Base-by-base conservation (phyloP, 2,888 invertebrate genomes). In the Matsumyia berberina region DNA sequence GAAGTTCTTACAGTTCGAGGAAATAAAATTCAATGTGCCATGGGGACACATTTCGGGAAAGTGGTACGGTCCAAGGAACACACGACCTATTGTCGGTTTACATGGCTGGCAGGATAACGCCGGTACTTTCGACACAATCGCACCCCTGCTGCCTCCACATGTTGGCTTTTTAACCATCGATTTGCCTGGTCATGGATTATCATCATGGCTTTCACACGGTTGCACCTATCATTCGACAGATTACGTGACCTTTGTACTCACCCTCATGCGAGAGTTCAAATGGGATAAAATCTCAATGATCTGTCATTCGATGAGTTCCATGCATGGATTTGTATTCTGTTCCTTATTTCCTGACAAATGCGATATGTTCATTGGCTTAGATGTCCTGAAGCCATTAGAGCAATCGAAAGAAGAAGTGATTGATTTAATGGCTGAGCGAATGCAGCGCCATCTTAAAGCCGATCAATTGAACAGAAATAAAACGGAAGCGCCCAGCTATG, bases 51-150 rank as follows among this genome's bases (percentile, higher is more conserved):
- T 96, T 19, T 92, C 95, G 0, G 95, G 94, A 1, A 95, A 95
- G 90, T 93, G 95, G 92, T 96, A 96, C 94, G 95, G 96, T 9
- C 93, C 93, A 2, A 93, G 93, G 86, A 92, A 94, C 82, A 92
- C 93, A 15, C 93, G 94, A 57, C 96, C 96, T 0, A 93, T 96
- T 76, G 89, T 96, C 31, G 94, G 94, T 0, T 88, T 96, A n/a
- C 96, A 96, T 89, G 96, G 96, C 0, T 95, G 95, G 95, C 94
- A 94, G 91, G 96, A 96, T 89, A 96, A 96, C 89, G 94, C 95
- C n/a, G 95, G 94, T 15, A 93, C 95, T 0, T 96, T 95, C 92
- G 95, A 96, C 89, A 93, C 93, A 0, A 89, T 96, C n/a, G 93
- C 94, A 5, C 95, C 95, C 0, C 89, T 94, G 72, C 90, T 96